Conservation (phyloP, 1,140 invertebrate species). For the Leptopilina boulardi region DNA sequence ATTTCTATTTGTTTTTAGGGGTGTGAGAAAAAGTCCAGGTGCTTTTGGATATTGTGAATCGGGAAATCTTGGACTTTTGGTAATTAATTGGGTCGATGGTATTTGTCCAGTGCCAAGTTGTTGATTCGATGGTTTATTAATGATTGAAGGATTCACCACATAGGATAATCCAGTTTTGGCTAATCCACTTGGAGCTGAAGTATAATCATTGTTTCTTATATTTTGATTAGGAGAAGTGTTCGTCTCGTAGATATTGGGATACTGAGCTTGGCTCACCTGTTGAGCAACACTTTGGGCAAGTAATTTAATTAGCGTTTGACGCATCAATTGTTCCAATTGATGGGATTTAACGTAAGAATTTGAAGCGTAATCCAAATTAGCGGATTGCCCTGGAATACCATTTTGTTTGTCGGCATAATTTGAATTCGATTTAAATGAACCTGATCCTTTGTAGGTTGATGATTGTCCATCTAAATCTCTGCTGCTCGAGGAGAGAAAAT, state of each 20-base stretch:
- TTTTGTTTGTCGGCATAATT: constrained; percentile 65
- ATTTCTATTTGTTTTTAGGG: constrained; percentile 51
- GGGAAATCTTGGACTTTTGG: constrained; percentile 55
- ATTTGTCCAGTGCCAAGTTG: constrained; percentile 13
- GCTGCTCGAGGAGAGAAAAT: constrained; percentile 62
- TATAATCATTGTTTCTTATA: constrained; percentile 41
- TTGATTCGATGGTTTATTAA: constrained; percentile 54
- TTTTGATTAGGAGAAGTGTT: constrained; percentile 40
- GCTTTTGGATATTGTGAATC: constrained; percentile 56
- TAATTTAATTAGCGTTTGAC: constrained; percentile 60
- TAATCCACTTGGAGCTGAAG: constrained; percentile 51
- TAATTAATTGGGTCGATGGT: neutral
- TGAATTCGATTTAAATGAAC: constrained; percentile 57
- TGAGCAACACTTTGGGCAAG: constrained; percentile 60
- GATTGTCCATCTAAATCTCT: constrained; percentile 67
- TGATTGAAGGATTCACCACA: constrained; percentile 58
- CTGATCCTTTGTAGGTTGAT: constrained; percentile 51
- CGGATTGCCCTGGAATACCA: constrained; percentile 60
- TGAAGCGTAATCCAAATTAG: constrained; percentile 58
- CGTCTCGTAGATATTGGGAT: constrained; percentile 23
- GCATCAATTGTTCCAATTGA: constrained; percentile 66
- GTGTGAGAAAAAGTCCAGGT: constrained; percentile 58
- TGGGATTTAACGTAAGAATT: constrained; percentile 57
- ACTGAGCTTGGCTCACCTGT: constrained; percentile 43
- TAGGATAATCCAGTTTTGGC: constrained; percentile 65